Percentiles rank a stretch among this genome's conserved stretches.
These are phyloP conservation scores for Sesamia inferens DNA, from an alignment of 2,888 invertebrate species.

Conservation along the genomic window DNA sequence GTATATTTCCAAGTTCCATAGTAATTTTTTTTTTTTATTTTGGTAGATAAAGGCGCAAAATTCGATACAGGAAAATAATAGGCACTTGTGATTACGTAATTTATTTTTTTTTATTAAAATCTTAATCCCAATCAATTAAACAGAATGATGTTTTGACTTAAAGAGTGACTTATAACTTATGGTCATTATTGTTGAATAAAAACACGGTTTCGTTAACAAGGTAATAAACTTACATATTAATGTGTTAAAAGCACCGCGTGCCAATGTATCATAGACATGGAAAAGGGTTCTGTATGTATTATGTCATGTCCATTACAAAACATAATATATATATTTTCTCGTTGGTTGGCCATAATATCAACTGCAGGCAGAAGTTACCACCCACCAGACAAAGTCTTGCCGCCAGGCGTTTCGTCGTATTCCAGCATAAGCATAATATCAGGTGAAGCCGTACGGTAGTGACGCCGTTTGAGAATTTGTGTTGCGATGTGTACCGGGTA, in stretches of 20 bases:
- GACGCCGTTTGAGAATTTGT: too few species aligned
- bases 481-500: too few species aligned
- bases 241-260: slow-evolving; percentile 20
- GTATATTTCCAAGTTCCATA: neutral
- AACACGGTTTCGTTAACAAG: slow-evolving; percentile 39
- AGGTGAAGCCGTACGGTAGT: too few species aligned
- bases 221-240: slow-evolving; percentile 23
- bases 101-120: slow-evolving; percentile 6
- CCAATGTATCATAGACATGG: neutral
- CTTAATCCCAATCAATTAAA: slow-evolving; percentile 23
- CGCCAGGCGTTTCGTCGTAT: too few species aligned
- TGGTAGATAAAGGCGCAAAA: neutral
- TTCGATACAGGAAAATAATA: slow-evolving; percentile 1
- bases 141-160: slow-evolving; percentile 43
- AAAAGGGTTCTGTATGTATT: slow-evolving; percentile 45
- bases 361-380: too few species aligned
- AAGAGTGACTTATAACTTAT: neutral
- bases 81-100: neutral
- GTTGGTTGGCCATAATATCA: too few species aligned
- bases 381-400: too few species aligned
- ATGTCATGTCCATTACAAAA: neutral
- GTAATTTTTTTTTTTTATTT: neutral
- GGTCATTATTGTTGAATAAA: slow-evolving; percentile 31
- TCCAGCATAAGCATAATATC: too few species aligned
- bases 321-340: too few species aligned